Evolutionary conservation across 2,113 vertebrate genomes (phyloP).

Genomic region (Cromileptes altivelis): DNA sequence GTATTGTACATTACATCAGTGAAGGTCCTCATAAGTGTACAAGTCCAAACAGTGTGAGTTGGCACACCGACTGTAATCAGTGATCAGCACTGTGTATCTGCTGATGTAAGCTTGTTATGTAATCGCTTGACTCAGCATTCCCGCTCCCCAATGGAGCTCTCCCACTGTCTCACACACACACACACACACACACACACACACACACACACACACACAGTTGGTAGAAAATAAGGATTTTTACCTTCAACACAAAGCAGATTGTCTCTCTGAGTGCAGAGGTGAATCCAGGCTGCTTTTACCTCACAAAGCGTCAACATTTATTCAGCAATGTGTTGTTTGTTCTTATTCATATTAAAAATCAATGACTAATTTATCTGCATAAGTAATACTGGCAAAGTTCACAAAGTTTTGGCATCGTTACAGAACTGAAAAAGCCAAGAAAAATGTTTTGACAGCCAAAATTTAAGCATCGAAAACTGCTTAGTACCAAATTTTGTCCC

Average conservation of each 20-base stretch:
- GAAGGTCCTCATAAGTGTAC: constrained; percentile 3
- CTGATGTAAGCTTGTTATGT: constrained; percentile 48
- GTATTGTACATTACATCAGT: not conserved
- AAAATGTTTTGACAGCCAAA: no score
- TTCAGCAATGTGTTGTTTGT: not conserved
- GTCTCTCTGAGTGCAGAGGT: not conserved
- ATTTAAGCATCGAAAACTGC: no score
- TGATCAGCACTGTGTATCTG: constrained; percentile 38
- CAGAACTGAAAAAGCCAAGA: no score
- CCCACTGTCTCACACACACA: not conserved
- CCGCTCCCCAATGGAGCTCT: not conserved
- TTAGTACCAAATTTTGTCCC: no score
- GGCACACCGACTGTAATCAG: constrained; percentile 1
- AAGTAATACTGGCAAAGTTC: not conserved
- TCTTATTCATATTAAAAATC: not conserved
- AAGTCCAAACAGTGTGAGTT: not conserved
- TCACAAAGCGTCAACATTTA: not conserved
- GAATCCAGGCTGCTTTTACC: not conserved
- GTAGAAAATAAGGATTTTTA: constrained; percentile 16
- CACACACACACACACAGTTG: not conserved
- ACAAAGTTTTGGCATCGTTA: not conserved
- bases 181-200: constrained; percentile 15
- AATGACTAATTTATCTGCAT: not conserved
- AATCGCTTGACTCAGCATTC: constrained; percentile 47
- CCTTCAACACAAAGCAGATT: not conserved